Conservation (phyloP, 2,113 vertebrate genomes). For the Porphyrio hochstetteri region DNA sequence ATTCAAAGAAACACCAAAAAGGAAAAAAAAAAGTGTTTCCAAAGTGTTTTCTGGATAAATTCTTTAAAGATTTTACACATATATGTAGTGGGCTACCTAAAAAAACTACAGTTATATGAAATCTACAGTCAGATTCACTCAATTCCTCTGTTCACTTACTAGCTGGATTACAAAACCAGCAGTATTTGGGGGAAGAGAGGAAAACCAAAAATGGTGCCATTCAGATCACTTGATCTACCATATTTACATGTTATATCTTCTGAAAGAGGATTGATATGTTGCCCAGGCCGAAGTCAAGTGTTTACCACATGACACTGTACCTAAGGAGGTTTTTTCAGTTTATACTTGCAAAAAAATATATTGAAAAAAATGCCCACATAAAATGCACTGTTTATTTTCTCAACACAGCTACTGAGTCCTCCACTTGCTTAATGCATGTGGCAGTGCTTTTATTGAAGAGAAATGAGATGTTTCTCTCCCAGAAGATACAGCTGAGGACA, state of each 20-base stretch:
- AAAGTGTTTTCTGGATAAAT: not conserved
- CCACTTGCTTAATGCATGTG: not conserved
- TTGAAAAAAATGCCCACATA: not conserved
- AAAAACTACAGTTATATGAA: not conserved
- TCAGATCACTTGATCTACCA: not conserved
- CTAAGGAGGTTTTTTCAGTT: not conserved
- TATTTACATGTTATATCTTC: not conserved
- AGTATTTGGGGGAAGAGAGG: not conserved
- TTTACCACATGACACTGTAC: not conserved
- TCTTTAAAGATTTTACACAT: not conserved
- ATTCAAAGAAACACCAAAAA: slow-evolving; percentile 16
- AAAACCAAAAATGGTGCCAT: not conserved
- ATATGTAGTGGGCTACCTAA: not conserved
- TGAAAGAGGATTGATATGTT: not conserved
- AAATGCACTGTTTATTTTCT: not conserved
- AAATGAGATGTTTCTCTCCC: not conserved
- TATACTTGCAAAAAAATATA: not conserved
- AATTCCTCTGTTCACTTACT: not conserved
- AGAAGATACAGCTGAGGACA: not conserved
- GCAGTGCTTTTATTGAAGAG: not conserved
- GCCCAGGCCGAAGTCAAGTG: not conserved
- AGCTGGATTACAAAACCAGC: not conserved
- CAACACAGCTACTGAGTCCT: not conserved
- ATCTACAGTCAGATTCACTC: not conserved
- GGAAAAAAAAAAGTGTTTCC: not conserved